Evolutionary conservation across 2,113 vertebrate genomes (phyloP).

Genomic region (Halcyon malimbica): DNA sequence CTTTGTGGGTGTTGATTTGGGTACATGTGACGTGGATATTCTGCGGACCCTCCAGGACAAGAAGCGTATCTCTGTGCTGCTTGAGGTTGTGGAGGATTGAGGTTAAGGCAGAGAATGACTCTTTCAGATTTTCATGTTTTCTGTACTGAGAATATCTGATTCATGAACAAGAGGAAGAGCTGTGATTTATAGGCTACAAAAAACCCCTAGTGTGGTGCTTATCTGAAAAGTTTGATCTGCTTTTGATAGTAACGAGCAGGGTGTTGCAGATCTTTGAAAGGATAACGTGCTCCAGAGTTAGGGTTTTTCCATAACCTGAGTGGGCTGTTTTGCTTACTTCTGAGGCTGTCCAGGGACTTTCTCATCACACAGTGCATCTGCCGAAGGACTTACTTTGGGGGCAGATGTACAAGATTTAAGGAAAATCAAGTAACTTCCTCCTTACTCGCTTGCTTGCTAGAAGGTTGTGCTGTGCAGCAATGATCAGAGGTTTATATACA

Average conservation of each 20-base stretch:
- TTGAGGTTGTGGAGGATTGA: neutral
- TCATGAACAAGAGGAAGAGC: neutral
- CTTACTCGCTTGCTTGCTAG: neutral
- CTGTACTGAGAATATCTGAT: neutral
- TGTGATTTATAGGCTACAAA: neutral
- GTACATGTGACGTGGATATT: neutral
- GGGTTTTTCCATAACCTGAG: neutral
- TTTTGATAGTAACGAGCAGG: neutral
- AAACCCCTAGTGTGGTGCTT: neutral
- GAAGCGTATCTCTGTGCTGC: neutral
- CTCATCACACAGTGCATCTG: neutral
- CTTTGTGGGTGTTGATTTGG: neutral
- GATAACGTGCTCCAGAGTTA: neutral
- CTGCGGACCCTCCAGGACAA: neutral
- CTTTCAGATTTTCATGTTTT: neutral
- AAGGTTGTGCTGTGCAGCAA: neutral
- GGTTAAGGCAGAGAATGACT: neutral
- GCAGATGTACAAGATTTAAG: neutral
- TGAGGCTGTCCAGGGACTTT: neutral
- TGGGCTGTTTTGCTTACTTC: neutral
- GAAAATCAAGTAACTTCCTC: neutral
- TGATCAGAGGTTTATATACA: neutral
- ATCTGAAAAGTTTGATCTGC: neutral
- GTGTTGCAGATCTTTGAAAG: neutral
- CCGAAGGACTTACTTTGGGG: neutral